A percentile compares a stretch with the other conserved stretches of the same genome.
Evolutionary conservation across 2,797 vertebrate species (phyloP).

Genomic region (Danio albolineatus): DNA sequence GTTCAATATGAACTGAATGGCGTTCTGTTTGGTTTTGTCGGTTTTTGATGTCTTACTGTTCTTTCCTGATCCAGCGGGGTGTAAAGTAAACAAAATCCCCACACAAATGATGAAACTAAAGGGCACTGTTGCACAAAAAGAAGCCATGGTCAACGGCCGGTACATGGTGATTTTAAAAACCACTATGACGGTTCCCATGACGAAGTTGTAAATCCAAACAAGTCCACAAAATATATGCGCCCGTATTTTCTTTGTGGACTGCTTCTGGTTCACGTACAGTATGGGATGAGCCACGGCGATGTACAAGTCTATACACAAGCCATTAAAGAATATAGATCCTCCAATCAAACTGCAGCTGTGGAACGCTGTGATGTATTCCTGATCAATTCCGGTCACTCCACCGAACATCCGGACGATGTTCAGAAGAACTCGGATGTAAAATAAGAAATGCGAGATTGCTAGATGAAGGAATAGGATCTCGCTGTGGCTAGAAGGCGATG

Average conservation of each 20-base stretch:
- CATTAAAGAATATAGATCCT: slow-evolving; percentile 19
- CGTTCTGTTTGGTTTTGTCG: slow-evolving; percentile 44
- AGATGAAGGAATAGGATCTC: slow-evolving; percentile 14
- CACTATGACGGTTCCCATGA: not conserved
- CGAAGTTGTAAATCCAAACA: slow-evolving; percentile 40
- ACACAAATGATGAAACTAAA: not conserved
- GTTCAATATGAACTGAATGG: slow-evolving; percentile 34
- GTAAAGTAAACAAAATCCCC: slow-evolving; percentile 18
- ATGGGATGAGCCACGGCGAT: slow-evolving; percentile 55
- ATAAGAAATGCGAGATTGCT: not conserved
- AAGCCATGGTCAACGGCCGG: not conserved
- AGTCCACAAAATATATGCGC: not conserved
- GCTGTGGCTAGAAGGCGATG: not conserved
- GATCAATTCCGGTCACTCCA: not conserved
- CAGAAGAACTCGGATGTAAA: slow-evolving; percentile 14
- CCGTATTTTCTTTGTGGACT: slow-evolving; percentile 1
- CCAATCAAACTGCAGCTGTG: slow-evolving; percentile 14
- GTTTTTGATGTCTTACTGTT: not conserved
- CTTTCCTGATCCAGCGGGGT: not conserved
- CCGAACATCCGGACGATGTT: not conserved
- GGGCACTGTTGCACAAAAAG: not conserved
- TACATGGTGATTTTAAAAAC: not conserved
- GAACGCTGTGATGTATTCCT: not conserved
- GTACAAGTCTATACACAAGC: slow-evolving; percentile 43
- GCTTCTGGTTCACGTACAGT: slow-evolving; percentile 27